Evolutionary conservation across 2,797 vertebrate genomes (phyloP).

Genomic region (Microcaecilia unicolor): DNA sequence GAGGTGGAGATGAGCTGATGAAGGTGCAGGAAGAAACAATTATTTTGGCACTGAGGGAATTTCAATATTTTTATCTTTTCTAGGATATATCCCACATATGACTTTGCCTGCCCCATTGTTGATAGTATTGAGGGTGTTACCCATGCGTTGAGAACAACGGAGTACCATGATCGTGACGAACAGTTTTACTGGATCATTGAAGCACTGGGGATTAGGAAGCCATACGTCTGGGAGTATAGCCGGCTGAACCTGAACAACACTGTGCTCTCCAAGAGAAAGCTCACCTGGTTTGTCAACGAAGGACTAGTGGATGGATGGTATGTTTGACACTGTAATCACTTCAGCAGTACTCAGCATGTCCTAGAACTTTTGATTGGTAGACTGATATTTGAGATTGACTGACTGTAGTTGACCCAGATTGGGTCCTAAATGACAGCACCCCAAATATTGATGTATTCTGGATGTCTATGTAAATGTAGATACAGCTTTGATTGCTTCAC

Average conservation of each 20-base stretch:
- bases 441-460: too few relatives aligned
- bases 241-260: conserved; percentile 97
- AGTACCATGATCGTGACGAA: conserved; percentile 94
- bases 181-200: conserved; percentile 95
- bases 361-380: too few relatives aligned
- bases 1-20: too few relatives aligned
- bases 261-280: conserved; percentile 90
- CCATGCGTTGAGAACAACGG: conserved; percentile 90
- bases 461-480: too few relatives aligned
- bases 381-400: too few relatives aligned
- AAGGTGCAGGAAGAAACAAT: too few relatives aligned
- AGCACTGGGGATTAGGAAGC: conserved; percentile 79
- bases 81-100: conserved; percentile 91
- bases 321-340: conserved; percentile 33
- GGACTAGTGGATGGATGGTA: conserved; percentile 96
- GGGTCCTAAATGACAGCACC: too few relatives aligned
- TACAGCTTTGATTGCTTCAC: too few relatives aligned
- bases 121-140: conserved; percentile 94
- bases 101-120: conserved; percentile 96
- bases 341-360: too few relatives aligned
- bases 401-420: too few relatives aligned
- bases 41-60: too few relatives aligned
- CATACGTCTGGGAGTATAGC: conserved; percentile 92
- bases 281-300: conserved; percentile 95
- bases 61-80: too few relatives aligned